These are phyloP conservation scores for Ferdinandea cuprea DNA, from an alignment of 2,888 invertebrate genomes.

Conservation along the genomic window DNA sequence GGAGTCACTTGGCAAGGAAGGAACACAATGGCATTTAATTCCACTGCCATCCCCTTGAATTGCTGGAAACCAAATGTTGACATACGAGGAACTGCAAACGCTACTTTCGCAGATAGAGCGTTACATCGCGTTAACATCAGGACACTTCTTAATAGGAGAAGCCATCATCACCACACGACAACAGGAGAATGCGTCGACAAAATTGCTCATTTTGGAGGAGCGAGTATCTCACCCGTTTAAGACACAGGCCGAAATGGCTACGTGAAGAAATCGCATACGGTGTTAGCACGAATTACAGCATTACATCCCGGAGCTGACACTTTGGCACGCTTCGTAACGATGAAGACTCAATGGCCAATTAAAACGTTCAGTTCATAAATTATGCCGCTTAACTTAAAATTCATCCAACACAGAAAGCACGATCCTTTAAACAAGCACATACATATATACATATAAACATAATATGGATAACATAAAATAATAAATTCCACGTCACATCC, in stretches of 20 bases:
- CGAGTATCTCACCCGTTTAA: slow-evolving; percentile 25
- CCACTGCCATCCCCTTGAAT: slow-evolving; percentile 23
- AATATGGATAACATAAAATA: too few species aligned
- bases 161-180: slow-evolving; percentile 6
- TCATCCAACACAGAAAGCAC: too few species aligned
- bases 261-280: not conserved
- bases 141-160: slow-evolving; percentile 12
- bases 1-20: slow-evolving; percentile 1
- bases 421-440: too few species aligned
- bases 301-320: not conserved
- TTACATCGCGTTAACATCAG: slow-evolving; percentile 5
- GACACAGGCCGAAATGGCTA: slow-evolving; percentile 21
- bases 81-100: slow-evolving; percentile 1
- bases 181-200: not conserved
- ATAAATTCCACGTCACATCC: too few species aligned
- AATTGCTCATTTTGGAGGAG: not conserved
- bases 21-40: slow-evolving; percentile 77
- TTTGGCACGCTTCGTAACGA: not conserved
- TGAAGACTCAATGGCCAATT: too few species aligned
- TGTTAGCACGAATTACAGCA: not conserved
- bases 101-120: slow-evolving; percentile 11
- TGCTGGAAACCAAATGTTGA: not conserved
- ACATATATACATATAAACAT: too few species aligned
- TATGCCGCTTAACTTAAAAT: too few species aligned
- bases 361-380: too few species aligned